These are phyloP conservation scores for Antennarius maculatus DNA, from an alignment of 2,797 vertebrate species.

Conservation along the genomic window DNA sequence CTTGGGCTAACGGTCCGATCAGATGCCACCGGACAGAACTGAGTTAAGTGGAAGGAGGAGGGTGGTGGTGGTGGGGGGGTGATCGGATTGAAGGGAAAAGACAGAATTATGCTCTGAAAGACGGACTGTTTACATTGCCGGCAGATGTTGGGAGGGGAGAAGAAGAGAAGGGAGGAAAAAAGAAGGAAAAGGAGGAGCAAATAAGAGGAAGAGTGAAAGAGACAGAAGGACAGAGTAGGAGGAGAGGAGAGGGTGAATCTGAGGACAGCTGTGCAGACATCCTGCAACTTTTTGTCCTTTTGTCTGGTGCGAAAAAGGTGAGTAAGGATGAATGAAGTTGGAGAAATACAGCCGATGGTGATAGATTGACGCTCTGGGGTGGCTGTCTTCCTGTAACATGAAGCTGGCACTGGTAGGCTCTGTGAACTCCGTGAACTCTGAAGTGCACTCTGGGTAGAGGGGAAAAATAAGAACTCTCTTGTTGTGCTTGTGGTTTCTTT, in stretches of 20 bases:
- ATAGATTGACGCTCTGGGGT: constrained; percentile 18
- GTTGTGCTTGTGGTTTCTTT: constrained; percentile 36
- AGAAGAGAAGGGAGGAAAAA: constrained; percentile 49
- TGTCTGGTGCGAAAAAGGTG: constrained; percentile 48
- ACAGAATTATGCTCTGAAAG: constrained; percentile 47
- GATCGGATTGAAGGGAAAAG: constrained; percentile 48
- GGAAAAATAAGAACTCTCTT: constrained; percentile 31
- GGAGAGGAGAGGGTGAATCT: constrained; percentile 71
- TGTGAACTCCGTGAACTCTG: constrained; percentile 72
- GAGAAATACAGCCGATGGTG: constrained; percentile 17
- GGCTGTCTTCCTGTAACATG: constrained; percentile 53
- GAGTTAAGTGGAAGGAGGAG: constrained; percentile 21
- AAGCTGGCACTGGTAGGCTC: constrained; percentile 45
- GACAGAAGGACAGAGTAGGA: constrained; percentile 59
- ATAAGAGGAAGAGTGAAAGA: constrained; percentile 42
- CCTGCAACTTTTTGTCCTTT: constrained; percentile 45
- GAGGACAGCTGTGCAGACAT: constrained; percentile 62
- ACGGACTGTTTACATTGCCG: constrained; percentile 73
- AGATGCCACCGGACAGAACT: constrained; percentile 41
- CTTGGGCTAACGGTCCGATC: constrained; percentile 42
- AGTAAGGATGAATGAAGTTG: constrained; percentile 58
- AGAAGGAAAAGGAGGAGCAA: constrained; percentile 63
- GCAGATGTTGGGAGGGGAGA: constrained; percentile 67
- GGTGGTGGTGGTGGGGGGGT: too few relatives aligned
- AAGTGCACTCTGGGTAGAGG: constrained; percentile 38